Evolutionary conservation across 2,888 invertebrate genomes (phyloP).

Genomic region (Amphipoea lucens): DNA sequence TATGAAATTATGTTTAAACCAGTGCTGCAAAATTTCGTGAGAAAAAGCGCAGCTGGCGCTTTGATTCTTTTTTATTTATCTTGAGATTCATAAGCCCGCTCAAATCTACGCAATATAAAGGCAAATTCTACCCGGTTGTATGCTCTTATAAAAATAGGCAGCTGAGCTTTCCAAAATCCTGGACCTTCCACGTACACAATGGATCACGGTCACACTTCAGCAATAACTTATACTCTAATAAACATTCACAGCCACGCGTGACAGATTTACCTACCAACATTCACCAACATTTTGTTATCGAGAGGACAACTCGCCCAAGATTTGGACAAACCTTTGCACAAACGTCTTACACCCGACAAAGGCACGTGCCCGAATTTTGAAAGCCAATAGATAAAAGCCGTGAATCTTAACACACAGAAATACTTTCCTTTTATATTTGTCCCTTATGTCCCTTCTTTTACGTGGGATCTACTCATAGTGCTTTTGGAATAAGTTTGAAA

Average conservation of each 20-base stretch:
- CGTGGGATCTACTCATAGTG: slow-evolving; percentile 11
- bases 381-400: slow-evolving; percentile 64
- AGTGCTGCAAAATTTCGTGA: slow-evolving; percentile 6
- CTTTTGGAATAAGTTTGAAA: slow-evolving; percentile 18
- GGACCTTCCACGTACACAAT: slow-evolving; percentile 46
- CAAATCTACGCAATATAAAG: slow-evolving; percentile 36
- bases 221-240: slow-evolving; percentile 58
- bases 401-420: slow-evolving; percentile 61
- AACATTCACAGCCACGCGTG: slow-evolving; percentile 52
- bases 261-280: slow-evolving; percentile 47
- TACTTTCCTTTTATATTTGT: slow-evolving; percentile 45
- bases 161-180: slow-evolving; percentile 21
- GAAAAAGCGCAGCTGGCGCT: slow-evolving; percentile 14
- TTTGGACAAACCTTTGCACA: slow-evolving; percentile 45
- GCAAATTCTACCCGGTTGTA: slow-evolving; percentile 27
- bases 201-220: slow-evolving; percentile 40
- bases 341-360: slow-evolving; percentile 33
- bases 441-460: slow-evolving; percentile 21
- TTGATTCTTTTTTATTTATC: slow-evolving; percentile 12
- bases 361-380: slow-evolving; percentile 55
- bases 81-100: slow-evolving; percentile 3
- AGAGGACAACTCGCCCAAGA: slow-evolving; percentile 18
- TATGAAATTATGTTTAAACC: background rate
- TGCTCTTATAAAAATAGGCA: slow-evolving; percentile 33
- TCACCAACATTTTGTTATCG: slow-evolving; percentile 10